A percentile compares a stretch with the other conserved stretches of the same genome.
Evolutionary conservation across 2,113 vertebrate species (phyloP).

Genomic region (Pristiophorus japonicus): DNA sequence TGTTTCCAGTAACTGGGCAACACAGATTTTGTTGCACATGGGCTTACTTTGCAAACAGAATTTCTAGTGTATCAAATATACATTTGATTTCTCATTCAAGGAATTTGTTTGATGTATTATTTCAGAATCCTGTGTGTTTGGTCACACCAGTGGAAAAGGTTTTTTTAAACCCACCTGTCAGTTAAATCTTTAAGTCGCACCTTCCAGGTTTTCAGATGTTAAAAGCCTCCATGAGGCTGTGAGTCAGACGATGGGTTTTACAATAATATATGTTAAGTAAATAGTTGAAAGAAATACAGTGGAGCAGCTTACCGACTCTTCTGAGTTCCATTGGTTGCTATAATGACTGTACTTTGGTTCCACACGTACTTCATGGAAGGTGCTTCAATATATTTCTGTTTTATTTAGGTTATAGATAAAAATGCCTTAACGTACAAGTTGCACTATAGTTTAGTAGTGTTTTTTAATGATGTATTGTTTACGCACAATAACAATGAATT

Average conservation of each 20-base stretch:
- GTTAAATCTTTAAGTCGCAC: slow-evolving; percentile 16
- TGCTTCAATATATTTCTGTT: slow-evolving; percentile 29
- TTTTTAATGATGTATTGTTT: slow-evolving; percentile 37
- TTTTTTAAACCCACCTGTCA: background rate
- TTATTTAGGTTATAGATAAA: slow-evolving; percentile 29
- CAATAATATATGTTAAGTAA: background rate
- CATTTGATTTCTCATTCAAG: slow-evolving; percentile 14
- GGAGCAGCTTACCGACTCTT: slow-evolving; percentile 18
- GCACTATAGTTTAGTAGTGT: slow-evolving; percentile 25
- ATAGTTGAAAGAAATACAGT: slow-evolving; percentile 24
- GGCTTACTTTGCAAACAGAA: background rate
- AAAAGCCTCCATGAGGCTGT: background rate
- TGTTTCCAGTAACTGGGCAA: background rate
- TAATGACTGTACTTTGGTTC: slow-evolving; percentile 17
- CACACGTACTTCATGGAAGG: slow-evolving; percentile 16
- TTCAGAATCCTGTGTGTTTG: slow-evolving; percentile 4
- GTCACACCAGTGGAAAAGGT: background rate
- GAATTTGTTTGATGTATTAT: slow-evolving; percentile 1
- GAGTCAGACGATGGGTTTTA: background rate
- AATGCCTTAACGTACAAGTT: slow-evolving; percentile 37
- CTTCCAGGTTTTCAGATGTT: slow-evolving; percentile 24
- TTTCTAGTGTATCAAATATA: slow-evolving; percentile 24
- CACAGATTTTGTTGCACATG: background rate
- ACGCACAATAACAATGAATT: slow-evolving; percentile 38
- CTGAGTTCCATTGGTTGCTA: slow-evolving; percentile 10